Evolutionary conservation across 1,140 invertebrate genomes (phyloP), one percentile per base, ranked within the genome.

Genomic region (Lutraria rhynchaena): DNA sequence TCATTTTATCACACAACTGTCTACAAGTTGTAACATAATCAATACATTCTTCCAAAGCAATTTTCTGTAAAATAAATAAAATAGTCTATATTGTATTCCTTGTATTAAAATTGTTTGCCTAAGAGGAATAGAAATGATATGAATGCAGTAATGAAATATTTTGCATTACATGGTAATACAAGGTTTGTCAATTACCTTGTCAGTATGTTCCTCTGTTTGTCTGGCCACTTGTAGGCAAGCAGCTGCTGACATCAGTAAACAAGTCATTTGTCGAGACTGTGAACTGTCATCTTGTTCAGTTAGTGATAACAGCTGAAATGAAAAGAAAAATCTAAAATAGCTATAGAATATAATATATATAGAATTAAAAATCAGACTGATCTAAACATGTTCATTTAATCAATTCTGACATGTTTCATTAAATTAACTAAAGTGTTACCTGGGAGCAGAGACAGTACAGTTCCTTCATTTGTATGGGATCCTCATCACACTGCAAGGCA

Each of bases 231-330:
- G 87, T 57, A 91, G 78, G 81, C 87, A 86, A 29, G 86, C 86
- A 63, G 89, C 88, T 58, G 86, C 85, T 41, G 88, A 86, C 88
- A 91, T 91, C 35, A 91, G 57, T 13, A 89, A 80, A 80, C 90
- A 91, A 1, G 88, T 89, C 67, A 90, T 89, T 82, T 88, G 85
- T 67, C 88, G 67, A 24, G 33, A 83, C 19, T 86, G 31, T 19
- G 55, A 85, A 33, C 19, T 74, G 11, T 84, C 69, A 55, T 89
- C 87, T 31, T 63, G 9, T 1, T 35, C 49, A 83, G 87, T 86
- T 22, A 90, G 33, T 2, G 84, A 73, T 49, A 88, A 61, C 19
- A 90, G 81, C 89, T 90, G 78, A 29, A 76, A 58, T 1, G 83
- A 27, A 74, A 69, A 77, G 11, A 57, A 17, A 58, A 33, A 51